phyloP scores from a whole-genome alignment of 2,797 vertebrate species.

The Micrastur ruficollis region DNA sequence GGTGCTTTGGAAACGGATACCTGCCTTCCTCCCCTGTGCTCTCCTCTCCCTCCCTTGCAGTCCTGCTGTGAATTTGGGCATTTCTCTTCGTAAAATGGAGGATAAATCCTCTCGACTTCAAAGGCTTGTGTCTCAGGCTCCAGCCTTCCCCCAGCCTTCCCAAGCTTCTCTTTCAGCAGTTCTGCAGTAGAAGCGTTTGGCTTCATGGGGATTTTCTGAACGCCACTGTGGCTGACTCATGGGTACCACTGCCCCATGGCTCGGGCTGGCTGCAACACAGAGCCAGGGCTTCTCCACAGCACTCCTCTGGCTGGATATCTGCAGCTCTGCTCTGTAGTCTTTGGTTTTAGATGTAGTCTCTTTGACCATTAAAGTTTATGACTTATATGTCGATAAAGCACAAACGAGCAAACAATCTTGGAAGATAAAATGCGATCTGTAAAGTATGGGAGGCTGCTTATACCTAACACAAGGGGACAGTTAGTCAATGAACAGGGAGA shows the following conservation, averaged over 20 bases:
- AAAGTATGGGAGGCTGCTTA: not conserved
- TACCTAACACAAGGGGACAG: not conserved
- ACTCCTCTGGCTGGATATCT: not conserved
- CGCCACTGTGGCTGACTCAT: fast-evolving
- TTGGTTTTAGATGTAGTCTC: not conserved
- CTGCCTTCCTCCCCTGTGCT: not conserved
- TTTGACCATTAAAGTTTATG: not conserved
- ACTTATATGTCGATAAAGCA: not conserved
- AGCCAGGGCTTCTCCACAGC: not conserved
- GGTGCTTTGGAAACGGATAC: not conserved
- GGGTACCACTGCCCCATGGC: not conserved
- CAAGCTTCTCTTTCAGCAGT: not conserved
- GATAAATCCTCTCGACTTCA: not conserved
- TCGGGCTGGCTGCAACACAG: not conserved
- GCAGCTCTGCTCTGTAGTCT: not conserved
- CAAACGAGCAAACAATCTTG: not conserved
- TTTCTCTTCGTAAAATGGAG: not conserved
- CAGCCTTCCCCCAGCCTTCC: not conserved
- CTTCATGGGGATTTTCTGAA: not conserved
- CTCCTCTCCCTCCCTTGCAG: not conserved
- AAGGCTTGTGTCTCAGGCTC: not conserved
- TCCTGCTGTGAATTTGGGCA: not conserved
- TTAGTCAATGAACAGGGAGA: not conserved
- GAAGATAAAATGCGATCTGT: not conserved
- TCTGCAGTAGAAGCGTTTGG: not conserved